These are phyloP conservation scores for Embiotoca jacksoni DNA, from an alignment of 2,113 vertebrate species.

Conservation along the genomic window DNA sequence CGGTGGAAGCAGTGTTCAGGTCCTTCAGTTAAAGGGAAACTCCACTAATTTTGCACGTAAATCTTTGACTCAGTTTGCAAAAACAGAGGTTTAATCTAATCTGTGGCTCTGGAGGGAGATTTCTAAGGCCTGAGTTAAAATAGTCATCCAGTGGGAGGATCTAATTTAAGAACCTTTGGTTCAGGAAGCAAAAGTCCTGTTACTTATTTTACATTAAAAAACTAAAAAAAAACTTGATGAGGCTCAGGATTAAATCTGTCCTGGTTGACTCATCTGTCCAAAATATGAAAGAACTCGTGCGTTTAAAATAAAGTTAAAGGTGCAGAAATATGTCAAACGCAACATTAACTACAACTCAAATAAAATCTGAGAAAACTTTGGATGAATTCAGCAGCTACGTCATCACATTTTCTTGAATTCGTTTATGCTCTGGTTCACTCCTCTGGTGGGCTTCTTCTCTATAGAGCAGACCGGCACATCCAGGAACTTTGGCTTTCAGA, in stretches of 20 bases:
- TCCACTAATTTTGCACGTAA: neutral
- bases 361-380: neutral
- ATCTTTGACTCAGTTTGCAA: neutral
- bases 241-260: neutral
- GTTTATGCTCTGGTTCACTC: neutral
- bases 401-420: neutral
- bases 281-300: neutral
- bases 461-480: neutral
- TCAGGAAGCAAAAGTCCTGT: neutral
- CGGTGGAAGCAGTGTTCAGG: neutral
- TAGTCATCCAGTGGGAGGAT: neutral
- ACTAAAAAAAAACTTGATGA: neutral
- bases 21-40: neutral
- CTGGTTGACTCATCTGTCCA: neutral
- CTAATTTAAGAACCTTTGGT: neutral
- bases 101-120: neutral
- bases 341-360: neutral
- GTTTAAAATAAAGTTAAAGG: neutral
- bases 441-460: constrained; percentile 7
- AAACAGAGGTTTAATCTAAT: neutral
- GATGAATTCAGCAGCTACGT: neutral
- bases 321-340: neutral
- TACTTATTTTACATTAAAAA: neutral
- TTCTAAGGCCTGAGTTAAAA: no score
- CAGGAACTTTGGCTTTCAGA: no score